These are phyloP conservation scores for Oryzias celebensis DNA, from an alignment of 2,113 vertebrate genomes.

Conservation along the genomic window DNA sequence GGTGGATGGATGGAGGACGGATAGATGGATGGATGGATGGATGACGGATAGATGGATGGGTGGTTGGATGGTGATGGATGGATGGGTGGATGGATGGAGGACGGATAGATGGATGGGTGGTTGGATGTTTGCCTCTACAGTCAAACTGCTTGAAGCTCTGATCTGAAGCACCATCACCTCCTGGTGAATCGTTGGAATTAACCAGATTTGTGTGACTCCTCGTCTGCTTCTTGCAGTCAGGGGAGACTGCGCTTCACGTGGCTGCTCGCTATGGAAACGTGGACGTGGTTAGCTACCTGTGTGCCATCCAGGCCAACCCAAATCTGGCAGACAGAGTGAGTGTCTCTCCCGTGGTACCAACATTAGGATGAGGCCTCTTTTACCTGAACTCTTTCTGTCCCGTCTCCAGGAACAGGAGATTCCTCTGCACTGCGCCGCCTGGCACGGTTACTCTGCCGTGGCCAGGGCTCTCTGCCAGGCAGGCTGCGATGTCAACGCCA, in stretches of 20 bases:
- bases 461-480: slow-evolving; percentile 87
- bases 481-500: slow-evolving; percentile 84
- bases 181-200: no score
- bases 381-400: background rate
- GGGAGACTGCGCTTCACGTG: slow-evolving; percentile 94
- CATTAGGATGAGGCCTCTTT: fast-evolving
- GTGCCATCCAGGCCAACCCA: slow-evolving; percentile 87
- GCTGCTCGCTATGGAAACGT: slow-evolving; percentile 94
- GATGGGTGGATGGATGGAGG: no score
- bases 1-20: no score
- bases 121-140: no score
- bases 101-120: no score
- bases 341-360: fast-evolving
- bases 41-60: no score
- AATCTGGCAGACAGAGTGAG: slow-evolving; percentile 90
- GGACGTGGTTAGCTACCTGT: slow-evolving; percentile 93
- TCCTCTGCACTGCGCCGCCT: slow-evolving; percentile 93
- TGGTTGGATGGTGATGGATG: no score
- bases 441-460: slow-evolving; percentile 93
- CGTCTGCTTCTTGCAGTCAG: slow-evolving; percentile 77
- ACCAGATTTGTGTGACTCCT: no score
- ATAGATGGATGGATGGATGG: no score
- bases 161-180: no score
- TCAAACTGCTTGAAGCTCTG: no score
- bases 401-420: slow-evolving; percentile 89